Conservation (phyloP, 2,888 invertebrate genomes). For the Andrena fulva region DNA sequence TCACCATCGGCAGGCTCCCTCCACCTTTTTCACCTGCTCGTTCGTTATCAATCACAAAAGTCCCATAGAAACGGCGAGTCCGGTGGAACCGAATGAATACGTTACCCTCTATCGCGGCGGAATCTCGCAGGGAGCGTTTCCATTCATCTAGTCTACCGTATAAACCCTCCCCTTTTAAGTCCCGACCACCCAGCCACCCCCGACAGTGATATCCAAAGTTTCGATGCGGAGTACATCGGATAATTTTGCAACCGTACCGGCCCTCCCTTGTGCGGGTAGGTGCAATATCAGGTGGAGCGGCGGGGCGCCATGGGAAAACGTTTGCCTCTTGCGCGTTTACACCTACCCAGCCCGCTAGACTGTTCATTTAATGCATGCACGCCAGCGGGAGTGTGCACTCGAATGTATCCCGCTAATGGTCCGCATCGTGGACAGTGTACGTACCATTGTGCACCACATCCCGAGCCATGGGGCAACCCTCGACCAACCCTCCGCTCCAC, state of each 20-base stretch:
- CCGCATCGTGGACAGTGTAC: slow-evolving; percentile 62
- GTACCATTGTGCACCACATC: slow-evolving; percentile 50
- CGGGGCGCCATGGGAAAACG: slow-evolving; percentile 53
- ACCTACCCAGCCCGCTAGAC: slow-evolving; percentile 30
- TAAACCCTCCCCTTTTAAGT: slow-evolving; percentile 2
- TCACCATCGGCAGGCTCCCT: not conserved
- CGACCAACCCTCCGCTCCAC: too few relatives aligned
- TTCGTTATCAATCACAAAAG: slow-evolving; percentile 57
- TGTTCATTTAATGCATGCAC: slow-evolving; percentile 62
- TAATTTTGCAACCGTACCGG: slow-evolving; percentile 34
- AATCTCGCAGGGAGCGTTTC: slow-evolving; percentile 37
- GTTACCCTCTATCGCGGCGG: slow-evolving; percentile 33
- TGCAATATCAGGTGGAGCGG: slow-evolving; percentile 41
- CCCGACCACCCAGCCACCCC: not conserved
- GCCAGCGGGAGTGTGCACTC: slow-evolving; percentile 38
- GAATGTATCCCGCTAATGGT: slow-evolving; percentile 68
- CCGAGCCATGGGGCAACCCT: not conserved
- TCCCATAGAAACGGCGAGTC: slow-evolving; percentile 39
- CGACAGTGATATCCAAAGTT: slow-evolving; percentile 52
- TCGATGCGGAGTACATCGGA: slow-evolving; percentile 43
- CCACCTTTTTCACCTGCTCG: slow-evolving; percentile 22
- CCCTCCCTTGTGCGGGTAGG: not conserved
- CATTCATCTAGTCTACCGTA: slow-evolving; percentile 36
- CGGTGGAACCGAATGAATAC: slow-evolving; percentile 41
- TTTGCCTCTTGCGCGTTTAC: slow-evolving; percentile 56